Evolutionary conservation across 2,888 invertebrate genomes (phyloP).

Genomic region (Ypsolopha scabrella): DNA sequence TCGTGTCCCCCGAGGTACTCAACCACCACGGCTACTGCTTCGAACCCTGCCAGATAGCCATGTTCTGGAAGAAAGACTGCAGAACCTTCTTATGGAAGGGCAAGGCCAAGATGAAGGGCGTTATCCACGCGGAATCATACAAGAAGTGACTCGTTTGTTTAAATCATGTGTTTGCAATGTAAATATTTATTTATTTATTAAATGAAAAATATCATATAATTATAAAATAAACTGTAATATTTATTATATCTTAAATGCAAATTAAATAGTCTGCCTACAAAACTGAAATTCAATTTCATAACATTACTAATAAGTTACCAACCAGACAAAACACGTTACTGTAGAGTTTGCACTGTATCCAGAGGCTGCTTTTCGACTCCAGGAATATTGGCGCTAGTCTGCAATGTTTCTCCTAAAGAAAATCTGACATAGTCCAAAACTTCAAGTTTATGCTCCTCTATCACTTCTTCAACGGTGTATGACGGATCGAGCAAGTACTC

Average conservation of each 20-base stretch:
- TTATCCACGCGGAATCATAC: slow-evolving; percentile 32
- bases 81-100: slow-evolving; percentile 75
- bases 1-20: slow-evolving; percentile 65
- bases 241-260: not conserved
- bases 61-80: slow-evolving; percentile 78
- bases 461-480: slow-evolving; percentile 78
- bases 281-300: not conserved
- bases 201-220: not conserved
- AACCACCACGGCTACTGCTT: slow-evolving; percentile 68
- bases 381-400: slow-evolving; percentile 32
- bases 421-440: slow-evolving; percentile 87
- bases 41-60: slow-evolving; percentile 71
- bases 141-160: slow-evolving; percentile 19
- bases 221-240: not conserved
- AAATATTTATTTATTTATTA: not conserved
- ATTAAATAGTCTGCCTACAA: not conserved
- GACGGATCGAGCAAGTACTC: slow-evolving; percentile 87
- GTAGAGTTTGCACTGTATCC: slow-evolving; percentile 73
- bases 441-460: slow-evolving; percentile 73
- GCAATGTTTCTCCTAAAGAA: slow-evolving; percentile 83
- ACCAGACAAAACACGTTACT: slow-evolving; percentile 35
- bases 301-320: not conserved
- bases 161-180: not conserved
- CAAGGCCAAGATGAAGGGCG: slow-evolving; percentile 38
- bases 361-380: slow-evolving; percentile 65